Percentiles rank a stretch among this genome's conserved stretches.
Conservation (phyloP, 2,797 vertebrate species). For the Poeciliopsis turneri region DNA sequence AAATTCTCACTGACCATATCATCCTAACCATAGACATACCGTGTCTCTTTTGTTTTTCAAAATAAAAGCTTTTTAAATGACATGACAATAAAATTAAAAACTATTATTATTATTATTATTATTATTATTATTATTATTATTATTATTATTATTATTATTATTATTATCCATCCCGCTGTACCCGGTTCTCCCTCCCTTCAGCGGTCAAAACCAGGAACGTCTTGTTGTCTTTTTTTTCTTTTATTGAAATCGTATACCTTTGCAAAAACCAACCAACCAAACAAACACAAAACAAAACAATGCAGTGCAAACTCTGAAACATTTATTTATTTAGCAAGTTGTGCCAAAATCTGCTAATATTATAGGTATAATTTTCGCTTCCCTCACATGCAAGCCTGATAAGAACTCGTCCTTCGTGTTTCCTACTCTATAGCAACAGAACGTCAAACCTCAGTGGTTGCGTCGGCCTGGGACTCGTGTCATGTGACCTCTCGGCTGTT, state of each 20-base stretch:
- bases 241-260: no score
- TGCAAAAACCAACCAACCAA: no score
- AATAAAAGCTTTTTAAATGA: neutral
- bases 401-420: neutral
- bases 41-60: neutral
- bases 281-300: neutral
- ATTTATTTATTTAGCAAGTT: neutral
- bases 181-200: no score
- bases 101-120: neutral
- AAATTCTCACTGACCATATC: neutral
- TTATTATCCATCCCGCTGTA: no score
- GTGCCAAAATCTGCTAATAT: neutral
- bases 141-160: no score
- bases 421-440: constrained; percentile 48
- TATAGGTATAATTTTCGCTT: neutral
- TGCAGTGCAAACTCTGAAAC: neutral
- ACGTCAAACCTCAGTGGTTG: neutral
- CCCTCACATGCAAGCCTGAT: neutral
- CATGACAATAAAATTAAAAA: neutral
- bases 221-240: no score
- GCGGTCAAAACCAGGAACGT: no score
- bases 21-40: no score
- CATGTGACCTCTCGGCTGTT: constrained; percentile 46
- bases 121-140: no score
- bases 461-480: neutral